Base-by-base conservation (phyloP, 2,113 vertebrate species). In the Colossoma macropomum region DNA sequence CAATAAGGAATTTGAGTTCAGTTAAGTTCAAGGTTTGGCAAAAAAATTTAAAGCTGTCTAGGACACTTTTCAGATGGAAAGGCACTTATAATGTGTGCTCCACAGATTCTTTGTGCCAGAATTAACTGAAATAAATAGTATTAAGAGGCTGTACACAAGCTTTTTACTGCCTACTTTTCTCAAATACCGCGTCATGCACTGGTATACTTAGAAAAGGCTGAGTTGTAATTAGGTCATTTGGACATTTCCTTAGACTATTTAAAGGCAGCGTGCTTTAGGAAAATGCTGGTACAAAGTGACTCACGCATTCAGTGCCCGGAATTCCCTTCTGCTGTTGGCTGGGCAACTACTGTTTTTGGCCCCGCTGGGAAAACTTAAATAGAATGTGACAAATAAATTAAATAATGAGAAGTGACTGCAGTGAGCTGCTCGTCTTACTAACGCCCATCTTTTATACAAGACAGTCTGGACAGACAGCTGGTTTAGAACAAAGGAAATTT, bases 171-270 rank as follows among this genome's bases (percentile, higher is more conserved):
- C 60, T 79, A 77, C 88, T 90, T 90, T 45, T 92, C 90, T 89
- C 83, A 79, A 91, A 92, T 90, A 89, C 76, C 85, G 73, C 89
- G 85, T 91, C 90, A 92, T 88, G 86, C 77, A 34, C 86, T 86
- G 89, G 90, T 89, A 89, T 91, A 89, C 88, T 92, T 92, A 89
- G 89, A 90, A 91, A 93, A 88, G 87, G 86, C 86, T 90, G 89
- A 91, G 89, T 87, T 86, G 85, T 93, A 94, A 94, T 95, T 92
- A 91, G 91, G 92, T 94, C 90, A 93, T 93, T 93, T 92, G 90
- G 91, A 93, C 88, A 84, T 92, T 93, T 94, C 93, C 91, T 88
- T 85, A 17, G 69, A 89, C 90, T 93, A 90, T 95, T 92, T 92
- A 91, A 94, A 93, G 92, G 85, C 79, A 82, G 78, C 66, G 84